phyloP scores from a whole-genome alignment of 2,113 vertebrate species.

The Salvelinus namaycush region DNA sequence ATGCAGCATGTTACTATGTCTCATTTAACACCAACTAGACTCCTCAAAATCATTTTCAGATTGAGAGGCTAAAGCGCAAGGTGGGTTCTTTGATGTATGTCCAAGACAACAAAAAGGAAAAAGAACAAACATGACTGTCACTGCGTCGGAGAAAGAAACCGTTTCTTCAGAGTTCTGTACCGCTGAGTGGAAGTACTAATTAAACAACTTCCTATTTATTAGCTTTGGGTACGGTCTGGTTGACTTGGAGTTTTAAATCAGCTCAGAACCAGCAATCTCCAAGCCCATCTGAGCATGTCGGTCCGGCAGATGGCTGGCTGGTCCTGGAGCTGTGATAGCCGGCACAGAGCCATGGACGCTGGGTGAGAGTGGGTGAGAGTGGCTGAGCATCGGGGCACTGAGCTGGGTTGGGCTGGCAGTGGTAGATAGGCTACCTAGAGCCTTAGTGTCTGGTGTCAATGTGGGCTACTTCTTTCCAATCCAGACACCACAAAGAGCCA shows the following conservation, averaged over 20 bases:
- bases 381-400: background rate
- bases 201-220: constrained; percentile 27
- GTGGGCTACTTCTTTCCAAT: constrained; percentile 2
- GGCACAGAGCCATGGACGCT: background rate
- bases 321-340: constrained; percentile 2
- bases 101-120: background rate
- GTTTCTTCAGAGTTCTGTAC: constrained; percentile 25
- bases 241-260: constrained; percentile 7
- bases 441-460: background rate
- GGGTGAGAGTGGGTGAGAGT: background rate
- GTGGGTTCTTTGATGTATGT: constrained; percentile 30
- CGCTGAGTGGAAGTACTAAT: constrained; percentile 18
- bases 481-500: background rate
- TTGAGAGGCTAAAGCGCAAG: constrained; percentile 3
- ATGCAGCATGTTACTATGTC: constrained; percentile 7
- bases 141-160: constrained; percentile 17
- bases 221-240: constrained; percentile 18
- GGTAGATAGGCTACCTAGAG: background rate
- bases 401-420: constrained; percentile 5
- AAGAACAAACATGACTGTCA: constrained; percentile 29
- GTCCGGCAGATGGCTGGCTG: constrained; percentile 1
- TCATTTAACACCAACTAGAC: constrained; percentile 10
- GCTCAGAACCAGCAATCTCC: constrained; percentile 1
- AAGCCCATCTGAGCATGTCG: constrained; percentile 16
- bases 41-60: background rate